phyloP scores from a whole-genome alignment of 1,140 invertebrate genomes.

The Brachionus asplanchnoidis region DNA sequence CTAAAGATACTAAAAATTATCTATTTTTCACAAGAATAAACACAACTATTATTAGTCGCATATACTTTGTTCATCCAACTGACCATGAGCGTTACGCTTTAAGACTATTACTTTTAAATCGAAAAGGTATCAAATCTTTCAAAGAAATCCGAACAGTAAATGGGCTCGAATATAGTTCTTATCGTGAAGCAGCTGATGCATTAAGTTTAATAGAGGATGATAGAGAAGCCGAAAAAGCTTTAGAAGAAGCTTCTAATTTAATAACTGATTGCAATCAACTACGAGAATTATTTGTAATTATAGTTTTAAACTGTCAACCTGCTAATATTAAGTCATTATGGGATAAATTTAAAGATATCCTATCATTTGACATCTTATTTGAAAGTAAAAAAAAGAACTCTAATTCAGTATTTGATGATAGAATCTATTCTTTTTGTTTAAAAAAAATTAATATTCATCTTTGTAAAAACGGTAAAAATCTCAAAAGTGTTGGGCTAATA shows the following conservation, averaged over 20 bases:
- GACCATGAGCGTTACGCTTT: not conserved
- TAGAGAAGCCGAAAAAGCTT: not conserved
- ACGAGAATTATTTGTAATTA: slow-evolving; percentile 10
- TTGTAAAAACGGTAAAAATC: not conserved
- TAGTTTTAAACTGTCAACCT: slow-evolving; percentile 17
- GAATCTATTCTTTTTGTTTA: not conserved
- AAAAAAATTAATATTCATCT: not conserved
- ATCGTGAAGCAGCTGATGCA: not conserved
- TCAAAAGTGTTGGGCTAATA: not conserved
- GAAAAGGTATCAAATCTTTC: not conserved
- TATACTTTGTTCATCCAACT: not conserved
- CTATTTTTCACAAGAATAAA: not conserved
- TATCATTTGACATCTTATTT: slow-evolving; percentile 1
- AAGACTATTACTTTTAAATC: not conserved
- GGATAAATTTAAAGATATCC: not conserved
- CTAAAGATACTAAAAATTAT: not conserved
- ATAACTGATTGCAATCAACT: not conserved
- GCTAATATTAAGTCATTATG: not conserved
- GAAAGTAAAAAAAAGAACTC: not conserved
- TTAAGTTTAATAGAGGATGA: not conserved
- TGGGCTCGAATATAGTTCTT: not conserved
- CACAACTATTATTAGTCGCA: not conserved
- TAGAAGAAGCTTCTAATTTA: not conserved
- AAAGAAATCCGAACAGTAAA: not conserved
- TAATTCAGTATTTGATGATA: not conserved